These are phyloP conservation scores for Asobara japonica DNA, from an alignment of 1,140 invertebrate genomes.

Conservation along the genomic window DNA sequence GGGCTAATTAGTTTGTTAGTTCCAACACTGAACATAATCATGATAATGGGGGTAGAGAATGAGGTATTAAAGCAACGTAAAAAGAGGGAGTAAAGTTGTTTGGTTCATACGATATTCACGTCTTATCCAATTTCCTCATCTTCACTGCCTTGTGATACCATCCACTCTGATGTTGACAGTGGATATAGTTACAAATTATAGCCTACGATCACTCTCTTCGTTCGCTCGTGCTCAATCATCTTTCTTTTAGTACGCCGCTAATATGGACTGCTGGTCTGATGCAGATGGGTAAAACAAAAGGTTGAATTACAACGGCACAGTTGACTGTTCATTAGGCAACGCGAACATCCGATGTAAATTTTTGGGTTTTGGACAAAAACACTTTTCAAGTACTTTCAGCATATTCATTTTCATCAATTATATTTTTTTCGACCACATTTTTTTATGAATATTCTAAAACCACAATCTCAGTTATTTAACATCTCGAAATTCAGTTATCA, in stretches of 20 bases:
- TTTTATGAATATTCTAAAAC: too few relatives aligned
- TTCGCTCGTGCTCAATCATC: not conserved
- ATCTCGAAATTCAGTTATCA: too few relatives aligned
- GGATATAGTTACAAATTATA: constrained; percentile 11
- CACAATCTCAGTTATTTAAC: too few relatives aligned
- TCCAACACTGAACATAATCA: not conserved
- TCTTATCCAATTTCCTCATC: constrained; percentile 18
- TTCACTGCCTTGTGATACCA: constrained; percentile 44
- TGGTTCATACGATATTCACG: constrained; percentile 6
- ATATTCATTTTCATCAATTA: too few relatives aligned
- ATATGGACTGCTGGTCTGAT: not conserved
- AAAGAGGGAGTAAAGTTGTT: constrained; percentile 25
- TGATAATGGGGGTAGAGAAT: not conserved
- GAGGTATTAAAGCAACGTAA: not conserved
- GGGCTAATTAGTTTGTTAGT: not conserved
- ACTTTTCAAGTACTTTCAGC: too few relatives aligned
- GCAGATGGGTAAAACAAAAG: constrained; percentile 8
- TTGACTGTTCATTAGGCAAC: not conserved
- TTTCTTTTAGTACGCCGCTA: not conserved
- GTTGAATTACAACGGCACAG: constrained; percentile 5
- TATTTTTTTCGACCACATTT: too few relatives aligned
- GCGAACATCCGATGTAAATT: too few relatives aligned
- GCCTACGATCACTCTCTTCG: not conserved
- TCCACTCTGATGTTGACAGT: not conserved
- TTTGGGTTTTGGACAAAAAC: too few relatives aligned